Conservation (phyloP, 2,113 vertebrate species). For the Alethe diademata region DNA sequence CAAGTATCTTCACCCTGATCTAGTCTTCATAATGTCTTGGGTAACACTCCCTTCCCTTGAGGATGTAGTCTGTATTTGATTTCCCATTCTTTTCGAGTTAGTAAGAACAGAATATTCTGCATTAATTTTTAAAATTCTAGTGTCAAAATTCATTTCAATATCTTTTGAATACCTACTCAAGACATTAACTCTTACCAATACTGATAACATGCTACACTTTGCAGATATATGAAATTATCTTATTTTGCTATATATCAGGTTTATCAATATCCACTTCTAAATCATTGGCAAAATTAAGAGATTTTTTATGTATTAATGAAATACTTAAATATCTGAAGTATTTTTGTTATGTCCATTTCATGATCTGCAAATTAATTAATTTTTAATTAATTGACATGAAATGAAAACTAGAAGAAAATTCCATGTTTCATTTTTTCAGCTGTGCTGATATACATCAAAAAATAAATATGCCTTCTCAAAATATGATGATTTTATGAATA, state of each 20-base stretch:
- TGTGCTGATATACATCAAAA: neutral
- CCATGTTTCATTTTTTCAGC: neutral
- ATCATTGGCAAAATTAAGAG: neutral
- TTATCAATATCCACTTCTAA: neutral
- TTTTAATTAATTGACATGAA: slow-evolving; percentile 3
- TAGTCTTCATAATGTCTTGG: neutral
- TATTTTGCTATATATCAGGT: neutral
- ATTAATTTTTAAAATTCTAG: neutral
- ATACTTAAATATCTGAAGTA: neutral
- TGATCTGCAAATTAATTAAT: neutral
- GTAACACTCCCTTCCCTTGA: neutral
- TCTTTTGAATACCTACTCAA: neutral
- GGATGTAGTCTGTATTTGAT: neutral
- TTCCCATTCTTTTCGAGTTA: neutral
- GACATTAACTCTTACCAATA: neutral
- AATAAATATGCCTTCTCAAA: slow-evolving; percentile 15
- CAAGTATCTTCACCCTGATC: neutral
- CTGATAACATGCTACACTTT: neutral
- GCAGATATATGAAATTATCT: neutral
- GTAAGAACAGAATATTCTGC: neutral
- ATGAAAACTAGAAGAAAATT: neutral
- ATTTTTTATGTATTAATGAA: neutral
- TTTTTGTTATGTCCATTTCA: neutral
- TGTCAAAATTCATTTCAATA: neutral
- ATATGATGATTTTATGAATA: slow-evolving; percentile 10